Conservation (phyloP, 2,113 vertebrate species). For the Callipepla squamata region DNA sequence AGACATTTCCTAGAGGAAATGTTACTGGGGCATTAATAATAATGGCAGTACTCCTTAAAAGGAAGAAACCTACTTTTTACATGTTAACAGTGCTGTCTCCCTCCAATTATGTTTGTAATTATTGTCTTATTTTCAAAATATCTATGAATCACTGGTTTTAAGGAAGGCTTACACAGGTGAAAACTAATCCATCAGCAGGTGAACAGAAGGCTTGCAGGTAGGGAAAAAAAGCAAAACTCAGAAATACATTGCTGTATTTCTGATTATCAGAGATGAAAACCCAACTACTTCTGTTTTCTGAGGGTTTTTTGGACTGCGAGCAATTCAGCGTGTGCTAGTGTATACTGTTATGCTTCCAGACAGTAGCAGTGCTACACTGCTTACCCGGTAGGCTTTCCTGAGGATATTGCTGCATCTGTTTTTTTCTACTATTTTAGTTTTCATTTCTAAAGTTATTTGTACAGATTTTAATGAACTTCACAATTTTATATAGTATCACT, state of each 20-base stretch:
- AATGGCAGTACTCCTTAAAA: neutral
- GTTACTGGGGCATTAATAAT: neutral
- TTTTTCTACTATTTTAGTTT: neutral
- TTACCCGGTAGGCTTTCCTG: neutral
- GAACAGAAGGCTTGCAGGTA: neutral
- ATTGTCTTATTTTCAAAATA: neutral
- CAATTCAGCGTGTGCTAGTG: neutral
- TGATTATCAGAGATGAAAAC: neutral
- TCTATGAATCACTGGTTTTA: neutral
- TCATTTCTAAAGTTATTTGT: neutral
- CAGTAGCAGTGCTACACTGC: neutral
- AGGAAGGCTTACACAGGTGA: neutral
- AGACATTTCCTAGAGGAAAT: conserved; percentile 51
- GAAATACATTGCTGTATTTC: neutral
- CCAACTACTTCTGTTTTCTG: neutral
- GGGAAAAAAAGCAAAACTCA: neutral
- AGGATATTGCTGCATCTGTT: neutral
- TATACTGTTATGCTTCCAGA: neutral
- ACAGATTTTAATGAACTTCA: neutral
- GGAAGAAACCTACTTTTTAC: neutral
- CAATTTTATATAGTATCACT: neutral
- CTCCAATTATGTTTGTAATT: neutral
- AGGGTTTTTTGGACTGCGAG: neutral
- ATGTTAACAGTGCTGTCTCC: neutral
- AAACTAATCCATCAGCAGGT: neutral